phyloP scores from a whole-genome alignment of 2,888 invertebrate genomes.

The Dryobotodes eremita region DNA sequence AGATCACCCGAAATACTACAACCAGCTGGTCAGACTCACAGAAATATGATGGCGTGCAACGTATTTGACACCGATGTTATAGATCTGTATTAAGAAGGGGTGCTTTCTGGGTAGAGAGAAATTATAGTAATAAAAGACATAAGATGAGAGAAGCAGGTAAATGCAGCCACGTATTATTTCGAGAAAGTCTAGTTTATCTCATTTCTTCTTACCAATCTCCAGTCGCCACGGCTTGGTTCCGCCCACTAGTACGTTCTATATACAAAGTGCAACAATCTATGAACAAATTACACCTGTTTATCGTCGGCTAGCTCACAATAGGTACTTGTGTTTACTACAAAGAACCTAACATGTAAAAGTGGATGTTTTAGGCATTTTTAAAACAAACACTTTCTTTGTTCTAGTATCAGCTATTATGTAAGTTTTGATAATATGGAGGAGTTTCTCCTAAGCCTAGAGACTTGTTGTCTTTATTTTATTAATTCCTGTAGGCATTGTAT shows the following conservation, averaged over 20 bases:
- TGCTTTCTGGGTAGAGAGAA: not conserved
- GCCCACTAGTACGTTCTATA: constrained; percentile 10
- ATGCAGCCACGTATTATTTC: not conserved
- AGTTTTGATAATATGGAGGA: not conserved
- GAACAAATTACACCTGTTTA: constrained; percentile 5
- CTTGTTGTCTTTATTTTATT: not conserved
- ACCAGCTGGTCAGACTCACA: not conserved
- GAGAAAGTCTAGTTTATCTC: not conserved
- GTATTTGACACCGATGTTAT: not conserved
- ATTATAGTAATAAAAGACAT: not conserved
- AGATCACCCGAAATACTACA: not conserved
- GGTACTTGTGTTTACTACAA: constrained; percentile 3
- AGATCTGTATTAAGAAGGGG: not conserved
- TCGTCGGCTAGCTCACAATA: not conserved
- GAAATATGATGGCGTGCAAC: too few species aligned
- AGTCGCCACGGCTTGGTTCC: not conserved
- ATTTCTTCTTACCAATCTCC: not conserved
- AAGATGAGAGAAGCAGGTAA: not conserved
- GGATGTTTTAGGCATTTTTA: not conserved
- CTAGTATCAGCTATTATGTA: not conserved
- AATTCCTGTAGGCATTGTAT: not conserved
- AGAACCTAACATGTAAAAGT: not conserved
- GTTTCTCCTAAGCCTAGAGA: not conserved
- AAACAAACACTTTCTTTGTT: not conserved
- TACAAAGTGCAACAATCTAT: constrained; percentile 16